A percentile compares a stretch with the other conserved stretches of the same genome.
Conservation (phyloP, 2,888 invertebrate genomes). For the Melolontha melolontha region DNA sequence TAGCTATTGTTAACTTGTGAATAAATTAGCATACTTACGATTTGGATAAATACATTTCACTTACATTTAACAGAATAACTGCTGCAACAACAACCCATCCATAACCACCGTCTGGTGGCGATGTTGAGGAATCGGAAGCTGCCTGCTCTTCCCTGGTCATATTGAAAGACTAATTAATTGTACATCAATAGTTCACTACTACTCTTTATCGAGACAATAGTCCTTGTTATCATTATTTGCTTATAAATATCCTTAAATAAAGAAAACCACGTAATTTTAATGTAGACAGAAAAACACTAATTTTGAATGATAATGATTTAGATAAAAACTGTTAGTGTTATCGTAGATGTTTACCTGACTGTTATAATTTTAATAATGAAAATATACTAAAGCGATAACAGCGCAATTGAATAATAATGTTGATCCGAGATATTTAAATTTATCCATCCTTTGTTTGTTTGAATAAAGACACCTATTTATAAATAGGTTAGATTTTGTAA, state of each 20-base stretch:
- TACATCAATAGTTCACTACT: conserved; percentile 11
- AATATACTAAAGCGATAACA: conserved; percentile 9
- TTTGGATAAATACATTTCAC: conserved; percentile 47
- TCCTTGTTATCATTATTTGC: conserved; percentile 43
- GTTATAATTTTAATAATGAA: conserved; percentile 3
- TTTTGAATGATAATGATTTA: not conserved
- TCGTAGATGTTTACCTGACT: conserved; percentile 8
- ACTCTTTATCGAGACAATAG: conserved; percentile 35
- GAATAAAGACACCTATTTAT: not conserved
- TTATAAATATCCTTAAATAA: conserved; percentile 32
- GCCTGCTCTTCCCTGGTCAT: conserved; percentile 19
- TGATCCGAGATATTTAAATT: conserved; percentile 17
- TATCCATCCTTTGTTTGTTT: conserved; percentile 19
- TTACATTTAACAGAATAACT: conserved; percentile 65
- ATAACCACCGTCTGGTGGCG: conserved; percentile 66
- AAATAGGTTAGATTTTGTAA: too few relatives aligned
- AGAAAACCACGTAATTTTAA: conserved; percentile 11
- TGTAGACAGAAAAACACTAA: not conserved
- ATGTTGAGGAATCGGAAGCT: conserved; percentile 7
- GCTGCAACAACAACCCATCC: conserved; percentile 67
- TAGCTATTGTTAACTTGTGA: too few relatives aligned
- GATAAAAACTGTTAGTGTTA: not conserved
- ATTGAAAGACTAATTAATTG: conserved; percentile 20
- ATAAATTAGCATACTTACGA: not conserved
- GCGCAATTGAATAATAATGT: conserved; percentile 9